Base-by-base conservation (phyloP, 92 coral and sea anemone genomes). In the Chrysogorgia sp. region DNA sequence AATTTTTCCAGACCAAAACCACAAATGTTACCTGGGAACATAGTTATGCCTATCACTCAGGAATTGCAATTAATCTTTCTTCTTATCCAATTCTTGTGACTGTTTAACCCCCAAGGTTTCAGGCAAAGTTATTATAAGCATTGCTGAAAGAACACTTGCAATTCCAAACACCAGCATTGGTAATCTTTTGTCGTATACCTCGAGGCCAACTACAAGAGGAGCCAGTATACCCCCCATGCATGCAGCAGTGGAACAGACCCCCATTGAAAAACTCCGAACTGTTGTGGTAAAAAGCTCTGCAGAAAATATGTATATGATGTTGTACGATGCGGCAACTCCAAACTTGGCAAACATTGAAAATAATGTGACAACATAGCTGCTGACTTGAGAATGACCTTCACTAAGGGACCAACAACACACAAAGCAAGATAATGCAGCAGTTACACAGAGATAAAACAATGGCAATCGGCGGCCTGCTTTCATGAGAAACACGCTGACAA, bases 181-280 rank as follows among this genome's bases (percentile, higher is more conserved):
- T 24, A 72, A 50, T 72, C 79, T 72, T 19, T 72, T 72, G 25
- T 72, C 79, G 32, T 52, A 72, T 14, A 34, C 48, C 64, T 72
- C 79, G 20, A 72, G 50, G 20, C 65, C 23, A 17, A 72, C 33
- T 15, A 72, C 79, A 1, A 72, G 33, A 0, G 79, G 79, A 19
- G 79, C 79, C 63, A 72, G 24, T 22, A 56, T 34, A 21, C 79
- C 45, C 5, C 79, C 79, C 0, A 53, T 34, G 13, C 79, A 31
- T 13, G 79, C 28, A 4, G 65, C 52, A 13, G 47, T 53, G 34
- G 79, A 53, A 55, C 58, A 72, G 28, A 72, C n/a, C 2, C 64
- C 65, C 79, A 72, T 72, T 2, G 79, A 53, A 56, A 56, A 53
- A 41, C 65, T 56, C 64, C 52, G 19, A 7, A 72, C 48, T 23